A percentile compares a stretch with the other conserved stretches of the same genome.
Conservation (phyloP, 2,797 vertebrate genomes). For the Chiloscyllium punctatum region DNA sequence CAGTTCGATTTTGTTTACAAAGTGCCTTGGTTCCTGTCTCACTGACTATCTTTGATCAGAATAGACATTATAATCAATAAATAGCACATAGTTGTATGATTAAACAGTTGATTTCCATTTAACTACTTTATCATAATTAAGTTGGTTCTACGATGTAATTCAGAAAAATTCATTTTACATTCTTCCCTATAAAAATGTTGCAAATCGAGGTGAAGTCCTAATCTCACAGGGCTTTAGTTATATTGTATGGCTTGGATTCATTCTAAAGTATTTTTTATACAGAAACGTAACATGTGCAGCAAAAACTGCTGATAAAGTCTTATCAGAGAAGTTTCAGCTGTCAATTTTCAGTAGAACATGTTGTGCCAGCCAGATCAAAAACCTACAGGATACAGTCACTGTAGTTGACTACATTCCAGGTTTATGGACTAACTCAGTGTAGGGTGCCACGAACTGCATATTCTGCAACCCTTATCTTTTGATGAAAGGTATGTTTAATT, state of each 20-base stretch:
- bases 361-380: neutral
- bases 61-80: neutral
- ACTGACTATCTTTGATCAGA: neutral
- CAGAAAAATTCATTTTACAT: neutral
- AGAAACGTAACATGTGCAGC: neutral
- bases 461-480: neutral
- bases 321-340: neutral
- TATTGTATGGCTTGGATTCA: neutral
- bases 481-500: neutral
- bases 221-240: neutral
- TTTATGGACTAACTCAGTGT: neutral
- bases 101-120: neutral
- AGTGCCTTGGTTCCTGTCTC: too few relatives aligned
- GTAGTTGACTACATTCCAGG: neutral
- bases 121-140: neutral
- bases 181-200: neutral
- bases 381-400: neutral
- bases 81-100: neutral
- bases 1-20: too few relatives aligned
- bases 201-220: neutral
- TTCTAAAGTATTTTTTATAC: neutral
- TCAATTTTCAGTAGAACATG: neutral
- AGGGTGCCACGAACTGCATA: neutral
- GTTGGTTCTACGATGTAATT: neutral
- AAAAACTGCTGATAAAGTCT: neutral